Conservation (phyloP, 1,140 invertebrate genomes). For the Chironomus tepperi region DNA sequence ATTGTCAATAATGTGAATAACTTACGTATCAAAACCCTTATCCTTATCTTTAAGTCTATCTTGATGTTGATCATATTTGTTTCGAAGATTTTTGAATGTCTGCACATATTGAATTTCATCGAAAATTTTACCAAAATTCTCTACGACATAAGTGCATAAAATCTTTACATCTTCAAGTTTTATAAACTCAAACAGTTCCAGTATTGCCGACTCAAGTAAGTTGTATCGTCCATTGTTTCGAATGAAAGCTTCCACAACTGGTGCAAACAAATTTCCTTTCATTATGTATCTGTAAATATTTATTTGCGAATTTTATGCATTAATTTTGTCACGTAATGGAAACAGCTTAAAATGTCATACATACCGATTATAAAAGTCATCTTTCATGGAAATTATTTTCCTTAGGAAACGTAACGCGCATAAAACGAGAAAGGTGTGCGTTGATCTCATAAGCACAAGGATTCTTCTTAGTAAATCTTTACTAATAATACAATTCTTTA, state of each 20-base stretch:
- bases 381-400: slow-evolving; percentile 94
- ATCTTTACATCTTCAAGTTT: slow-evolving; percentile 93
- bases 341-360: background rate
- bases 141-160: slow-evolving; percentile 88
- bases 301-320: too few species aligned
- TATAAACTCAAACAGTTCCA: slow-evolving; percentile 99
- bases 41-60: slow-evolving; percentile 81
- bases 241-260: slow-evolving; percentile 92
- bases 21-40: slow-evolving; percentile 60
- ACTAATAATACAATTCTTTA: slow-evolving; percentile 95
- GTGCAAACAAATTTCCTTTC: slow-evolving; percentile 90
- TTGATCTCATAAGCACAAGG: slow-evolving; percentile 93
- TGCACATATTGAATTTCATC: slow-evolving; percentile 94
- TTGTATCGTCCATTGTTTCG: slow-evolving; percentile 97
- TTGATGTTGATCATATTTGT: slow-evolving; percentile 89
- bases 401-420: slow-evolving; percentile 94
- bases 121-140: slow-evolving; percentile 88
- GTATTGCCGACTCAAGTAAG: slow-evolving; percentile 94
- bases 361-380: slow-evolving; percentile 90
- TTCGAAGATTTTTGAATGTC: slow-evolving; percentile 88
- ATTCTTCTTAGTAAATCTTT: slow-evolving; percentile 93
- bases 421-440: slow-evolving; percentile 94
- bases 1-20: slow-evolving; percentile 23
- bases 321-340: background rate
- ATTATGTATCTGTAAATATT: slow-evolving; percentile 69